Conservation (phyloP, 2,113 vertebrate genomes). For the Oreochromis aureus region DNA sequence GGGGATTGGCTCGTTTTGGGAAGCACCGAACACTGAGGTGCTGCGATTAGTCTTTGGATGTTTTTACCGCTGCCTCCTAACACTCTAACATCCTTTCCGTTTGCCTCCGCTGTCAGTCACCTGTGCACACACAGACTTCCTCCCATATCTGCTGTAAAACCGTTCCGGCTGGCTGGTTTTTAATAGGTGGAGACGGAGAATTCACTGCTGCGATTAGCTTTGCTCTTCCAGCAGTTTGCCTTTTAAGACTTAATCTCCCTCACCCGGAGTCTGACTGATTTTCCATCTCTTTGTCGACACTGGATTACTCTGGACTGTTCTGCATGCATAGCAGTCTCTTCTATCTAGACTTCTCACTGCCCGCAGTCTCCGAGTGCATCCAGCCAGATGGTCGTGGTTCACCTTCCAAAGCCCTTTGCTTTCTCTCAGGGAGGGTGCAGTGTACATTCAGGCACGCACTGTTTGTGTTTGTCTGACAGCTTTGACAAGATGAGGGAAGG, state of each 20-base stretch:
- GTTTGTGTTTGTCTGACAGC: neutral
- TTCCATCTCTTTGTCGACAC: neutral
- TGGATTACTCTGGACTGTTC: neutral
- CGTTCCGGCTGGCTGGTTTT: constrained; percentile 6
- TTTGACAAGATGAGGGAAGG: neutral
- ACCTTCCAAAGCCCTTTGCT: constrained; percentile 32
- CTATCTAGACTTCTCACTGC: neutral
- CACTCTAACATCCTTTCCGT: neutral
- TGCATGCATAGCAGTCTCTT: neutral
- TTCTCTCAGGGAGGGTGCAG: neutral
- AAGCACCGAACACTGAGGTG: neutral
- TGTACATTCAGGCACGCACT: neutral
- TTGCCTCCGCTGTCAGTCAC: neutral
- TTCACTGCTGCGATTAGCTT: constrained; percentile 34
- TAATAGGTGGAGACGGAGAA: constrained; percentile 9
- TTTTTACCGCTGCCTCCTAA: neutral
- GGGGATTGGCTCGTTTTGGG: neutral
- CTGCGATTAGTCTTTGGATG: neutral
- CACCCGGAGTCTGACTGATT: neutral
- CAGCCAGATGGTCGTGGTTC: constrained; percentile 32
- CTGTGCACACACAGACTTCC: neutral
- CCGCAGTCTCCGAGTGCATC: constrained; percentile 6
- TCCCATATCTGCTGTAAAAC: neutral
- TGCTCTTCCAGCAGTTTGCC: constrained; percentile 40
- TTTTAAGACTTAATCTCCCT: constrained; percentile 43